A percentile compares a stretch with the other conserved stretches of the same genome.
Conservation (phyloP, 2,888 invertebrate species). For the Archips xylosteana region DNA sequence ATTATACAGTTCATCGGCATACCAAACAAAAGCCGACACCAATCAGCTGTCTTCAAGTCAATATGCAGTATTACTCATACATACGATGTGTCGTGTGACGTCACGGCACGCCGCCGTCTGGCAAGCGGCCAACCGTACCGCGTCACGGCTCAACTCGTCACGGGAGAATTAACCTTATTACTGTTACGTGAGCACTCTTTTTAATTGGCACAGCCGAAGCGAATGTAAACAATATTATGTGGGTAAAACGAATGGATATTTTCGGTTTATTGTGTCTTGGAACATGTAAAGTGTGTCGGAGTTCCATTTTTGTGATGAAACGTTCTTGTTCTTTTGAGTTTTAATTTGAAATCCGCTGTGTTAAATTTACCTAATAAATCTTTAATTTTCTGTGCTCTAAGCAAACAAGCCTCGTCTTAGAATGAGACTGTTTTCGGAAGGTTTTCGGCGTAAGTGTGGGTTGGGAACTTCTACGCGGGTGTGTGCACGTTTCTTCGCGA, state of each 20-base stretch:
- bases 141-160: constrained; percentile 28
- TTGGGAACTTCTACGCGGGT: too few species aligned
- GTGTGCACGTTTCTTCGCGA: too few species aligned
- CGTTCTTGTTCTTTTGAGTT: not conserved
- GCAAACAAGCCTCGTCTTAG: too few species aligned
- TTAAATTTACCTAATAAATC: too few species aligned
- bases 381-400: too few species aligned
- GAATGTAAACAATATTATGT: constrained; percentile 31
- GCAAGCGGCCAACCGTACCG: constrained; percentile 29
- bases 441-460: too few species aligned
- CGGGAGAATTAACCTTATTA: constrained; percentile 34
- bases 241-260: constrained; percentile 39
- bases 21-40: not conserved
- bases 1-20: not conserved
- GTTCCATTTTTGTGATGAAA: not conserved
- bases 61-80: constrained; percentile 1
- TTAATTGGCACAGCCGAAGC: constrained; percentile 16
- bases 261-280: constrained; percentile 37
- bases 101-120: constrained; percentile 32
- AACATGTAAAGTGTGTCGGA: constrained; percentile 32
- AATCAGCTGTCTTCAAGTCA: constrained; percentile 16
- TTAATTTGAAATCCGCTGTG: not conserved
- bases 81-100: constrained; percentile 8
- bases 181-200: constrained; percentile 15
- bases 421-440: too few species aligned